A percentile compares a stretch with the other conserved stretches of the same genome.
Conservation (phyloP, 2,888 invertebrate genomes). For the Protophormia terraenovae region DNA sequence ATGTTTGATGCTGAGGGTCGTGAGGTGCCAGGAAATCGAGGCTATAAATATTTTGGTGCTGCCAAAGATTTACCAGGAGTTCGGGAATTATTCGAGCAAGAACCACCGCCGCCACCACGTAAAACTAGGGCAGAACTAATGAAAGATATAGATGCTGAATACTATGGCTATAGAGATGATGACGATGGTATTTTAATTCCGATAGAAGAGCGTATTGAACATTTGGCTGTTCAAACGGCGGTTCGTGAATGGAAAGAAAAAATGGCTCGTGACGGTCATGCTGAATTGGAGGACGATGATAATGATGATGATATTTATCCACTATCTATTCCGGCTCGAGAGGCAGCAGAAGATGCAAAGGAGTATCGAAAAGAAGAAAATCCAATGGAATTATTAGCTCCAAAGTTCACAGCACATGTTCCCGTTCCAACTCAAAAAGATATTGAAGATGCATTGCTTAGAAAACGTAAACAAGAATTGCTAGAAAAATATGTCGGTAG, state of each 20-base stretch:
- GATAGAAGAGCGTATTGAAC: conserved; percentile 91
- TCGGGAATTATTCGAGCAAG: conserved; percentile 97
- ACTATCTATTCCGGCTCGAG: conserved; percentile 77
- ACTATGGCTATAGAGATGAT: conserved; percentile 99
- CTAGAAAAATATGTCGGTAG: conserved; percentile 89
- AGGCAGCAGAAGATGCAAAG: conserved; percentile 69
- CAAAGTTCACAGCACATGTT: conserved; percentile 90
- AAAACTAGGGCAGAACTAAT: conserved; percentile 98
- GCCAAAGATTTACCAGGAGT: conserved; percentile 99
- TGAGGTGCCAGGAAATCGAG: conserved; percentile 98
- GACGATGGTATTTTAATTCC: conserved; percentile 98
- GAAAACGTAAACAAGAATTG: conserved; percentile 95
- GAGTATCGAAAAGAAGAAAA: conserved; percentile 70
- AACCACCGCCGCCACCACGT: conserved; percentile 93
- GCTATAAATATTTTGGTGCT: conserved; percentile 99
- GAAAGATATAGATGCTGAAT: conserved; percentile 99
- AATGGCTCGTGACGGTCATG: conserved; percentile 85
- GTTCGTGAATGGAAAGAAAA: conserved; percentile 88
- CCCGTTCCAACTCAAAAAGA: conserved; percentile 97
- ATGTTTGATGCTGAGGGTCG: conserved; percentile 97
- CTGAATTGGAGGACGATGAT: conserved; percentile 86
- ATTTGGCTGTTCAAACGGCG: conserved; percentile 84
- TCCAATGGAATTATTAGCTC: conserved; percentile 81
- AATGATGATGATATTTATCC: conserved; percentile 82
- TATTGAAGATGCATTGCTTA: conserved; percentile 94